phyloP scores from a whole-genome alignment of 2,888 invertebrate genomes.

The Microplitis manilae region DNA sequence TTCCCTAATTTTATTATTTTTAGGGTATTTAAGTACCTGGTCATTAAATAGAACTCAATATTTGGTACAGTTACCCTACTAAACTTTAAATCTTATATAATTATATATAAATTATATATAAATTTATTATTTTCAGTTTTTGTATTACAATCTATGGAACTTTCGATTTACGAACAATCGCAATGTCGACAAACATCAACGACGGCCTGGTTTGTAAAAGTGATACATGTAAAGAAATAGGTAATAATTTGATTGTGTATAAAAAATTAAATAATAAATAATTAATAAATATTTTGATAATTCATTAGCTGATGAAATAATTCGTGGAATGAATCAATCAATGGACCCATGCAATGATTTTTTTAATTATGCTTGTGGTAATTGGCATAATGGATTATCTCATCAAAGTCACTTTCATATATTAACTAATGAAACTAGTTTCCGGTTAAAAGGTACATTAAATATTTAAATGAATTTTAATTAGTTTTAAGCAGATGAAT shows the following conservation, averaged over 20 bases:
- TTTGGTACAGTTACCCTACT: too few relatives aligned
- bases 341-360: conserved; percentile 69
- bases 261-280: background rate
- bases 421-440: conserved; percentile 13
- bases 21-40: too few relatives aligned
- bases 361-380: conserved; percentile 68
- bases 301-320: conserved; percentile 26
- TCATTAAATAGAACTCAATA: too few relatives aligned
- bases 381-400: conserved; percentile 12
- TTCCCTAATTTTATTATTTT: too few relatives aligned
- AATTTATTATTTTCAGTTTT: conserved; percentile 3
- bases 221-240: conserved; percentile 6
- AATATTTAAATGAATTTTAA: background rate
- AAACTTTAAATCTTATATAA: too few relatives aligned
- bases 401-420: background rate
- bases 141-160: background rate
- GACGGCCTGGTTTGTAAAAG: conserved; percentile 15
- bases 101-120: background rate
- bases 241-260: background rate
- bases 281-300: conserved; percentile 3
- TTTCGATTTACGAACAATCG: background rate
- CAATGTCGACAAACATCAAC: background rate
- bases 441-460: conserved; percentile 35
- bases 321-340: conserved; percentile 60
- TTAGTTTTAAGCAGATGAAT: background rate